phyloP scores from a whole-genome alignment of 2,113 vertebrate species.

The Plestiodon gilberti region DNA sequence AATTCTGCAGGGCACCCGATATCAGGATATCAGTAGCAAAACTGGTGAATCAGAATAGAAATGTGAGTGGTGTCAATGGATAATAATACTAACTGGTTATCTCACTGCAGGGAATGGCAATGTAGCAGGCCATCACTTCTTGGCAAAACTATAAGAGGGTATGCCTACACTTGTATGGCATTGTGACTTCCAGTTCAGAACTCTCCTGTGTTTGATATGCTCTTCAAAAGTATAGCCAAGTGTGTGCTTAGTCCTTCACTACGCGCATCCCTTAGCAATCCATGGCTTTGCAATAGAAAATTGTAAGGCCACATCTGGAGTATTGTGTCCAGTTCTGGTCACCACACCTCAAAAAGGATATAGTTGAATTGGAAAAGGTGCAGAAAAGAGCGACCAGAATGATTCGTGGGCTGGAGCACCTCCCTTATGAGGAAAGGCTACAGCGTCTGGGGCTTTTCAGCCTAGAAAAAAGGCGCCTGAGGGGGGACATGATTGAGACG shows the following conservation, averaged over 20 bases:
- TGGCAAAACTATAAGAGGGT: constrained; percentile 46
- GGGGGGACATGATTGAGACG: too few species aligned
- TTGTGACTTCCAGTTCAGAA: background rate
- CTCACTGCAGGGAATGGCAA: constrained; percentile 26
- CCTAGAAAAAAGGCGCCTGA: too few species aligned
- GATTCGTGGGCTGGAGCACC: too few species aligned
- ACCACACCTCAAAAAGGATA: too few species aligned
- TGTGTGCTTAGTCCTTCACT: background rate
- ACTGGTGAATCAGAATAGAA: constrained; percentile 19
- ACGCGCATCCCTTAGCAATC: background rate
- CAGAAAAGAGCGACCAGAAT: too few species aligned
- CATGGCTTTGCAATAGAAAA: constrained; percentile 1
- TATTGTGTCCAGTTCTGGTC: too few species aligned
- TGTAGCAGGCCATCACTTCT: background rate
- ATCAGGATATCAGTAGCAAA: constrained; percentile 2
- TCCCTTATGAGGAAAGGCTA: too few species aligned
- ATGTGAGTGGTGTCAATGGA: constrained; percentile 20
- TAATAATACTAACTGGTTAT: constrained; percentile 1
- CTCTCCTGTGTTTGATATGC: background rate
- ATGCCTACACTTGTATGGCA: background rate
- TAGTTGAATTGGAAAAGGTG: too few species aligned
- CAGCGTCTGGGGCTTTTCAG: too few species aligned
- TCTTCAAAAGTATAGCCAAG: constrained; percentile 2
- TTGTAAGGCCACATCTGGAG: too few species aligned
- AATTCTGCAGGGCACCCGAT: background rate